Evolutionary conservation across 2,888 invertebrate genomes (phyloP).

Genomic region (Aporophyla nigra): DNA sequence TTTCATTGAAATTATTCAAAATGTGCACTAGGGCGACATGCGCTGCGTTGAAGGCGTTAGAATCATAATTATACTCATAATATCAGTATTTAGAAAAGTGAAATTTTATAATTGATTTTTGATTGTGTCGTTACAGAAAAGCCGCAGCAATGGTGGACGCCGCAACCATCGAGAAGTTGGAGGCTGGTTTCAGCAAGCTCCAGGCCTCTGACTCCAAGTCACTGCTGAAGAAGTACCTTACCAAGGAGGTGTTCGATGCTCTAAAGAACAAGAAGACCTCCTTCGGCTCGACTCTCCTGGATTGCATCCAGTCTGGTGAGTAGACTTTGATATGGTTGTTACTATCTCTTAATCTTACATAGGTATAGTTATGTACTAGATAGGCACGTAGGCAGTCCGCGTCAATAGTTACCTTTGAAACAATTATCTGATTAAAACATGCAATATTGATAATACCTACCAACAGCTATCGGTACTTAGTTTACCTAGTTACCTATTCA

Average conservation of each 20-base stretch:
- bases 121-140: constrained; percentile 90
- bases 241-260: constrained; percentile 97
- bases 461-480: not conserved
- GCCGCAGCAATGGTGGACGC: constrained; percentile 97
- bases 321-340: constrained; percentile 37
- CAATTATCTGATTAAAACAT: constrained; percentile 53
- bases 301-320: constrained; percentile 98
- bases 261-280: constrained; percentile 98
- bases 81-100: constrained; percentile 34
- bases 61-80: constrained; percentile 64
- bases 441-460: constrained; percentile 39
- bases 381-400: constrained; percentile 41
- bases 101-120: constrained; percentile 43
- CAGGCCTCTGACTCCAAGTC: constrained; percentile 98
- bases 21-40: constrained; percentile 89
- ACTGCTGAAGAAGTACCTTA: constrained; percentile 98
- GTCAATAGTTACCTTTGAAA: constrained; percentile 36
- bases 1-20: constrained; percentile 62
- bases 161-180: constrained; percentile 97
- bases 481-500: constrained; percentile 16
- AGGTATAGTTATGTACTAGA: constrained; percentile 9
- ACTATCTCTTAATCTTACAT: not conserved
- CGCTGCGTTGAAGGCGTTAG: constrained; percentile 89
- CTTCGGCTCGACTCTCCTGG: constrained; percentile 97
- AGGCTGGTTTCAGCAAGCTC: constrained; percentile 97